Evolutionary conservation across 2,888 invertebrate species (phyloP).

Genomic region (Sesamia inferens): DNA sequence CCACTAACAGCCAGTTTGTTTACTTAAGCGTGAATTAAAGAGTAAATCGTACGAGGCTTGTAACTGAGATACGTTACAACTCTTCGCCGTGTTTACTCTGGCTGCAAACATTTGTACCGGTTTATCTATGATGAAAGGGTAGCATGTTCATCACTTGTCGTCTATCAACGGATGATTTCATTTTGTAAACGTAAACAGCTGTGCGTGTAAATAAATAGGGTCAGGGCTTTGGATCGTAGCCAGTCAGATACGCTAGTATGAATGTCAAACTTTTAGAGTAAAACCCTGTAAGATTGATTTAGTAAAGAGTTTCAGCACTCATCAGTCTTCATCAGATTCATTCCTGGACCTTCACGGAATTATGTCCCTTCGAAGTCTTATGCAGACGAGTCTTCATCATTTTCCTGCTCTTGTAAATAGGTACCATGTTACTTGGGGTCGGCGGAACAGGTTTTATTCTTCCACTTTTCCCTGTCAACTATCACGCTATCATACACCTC

Average conservation of each 20-base stretch:
- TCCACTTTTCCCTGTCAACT: neutral
- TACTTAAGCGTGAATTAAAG: slow-evolving; percentile 36
- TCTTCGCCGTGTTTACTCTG: slow-evolving; percentile 54
- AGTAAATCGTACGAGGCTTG: slow-evolving; percentile 23
- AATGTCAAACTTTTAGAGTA: slow-evolving; percentile 31
- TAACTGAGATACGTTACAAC: slow-evolving; percentile 38
- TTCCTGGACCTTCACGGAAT: neutral
- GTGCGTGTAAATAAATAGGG: slow-evolving; percentile 59
- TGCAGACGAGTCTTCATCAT: neutral
- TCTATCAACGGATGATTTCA: slow-evolving; percentile 57
- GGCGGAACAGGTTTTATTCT: neutral
- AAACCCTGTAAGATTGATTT: neutral
- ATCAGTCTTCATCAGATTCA: neutral
- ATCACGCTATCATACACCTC: neutral
- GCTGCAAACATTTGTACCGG: slow-evolving; percentile 48
- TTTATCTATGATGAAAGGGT: slow-evolving; percentile 50
- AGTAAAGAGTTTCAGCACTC: neutral
- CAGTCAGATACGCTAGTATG: slow-evolving; percentile 44
- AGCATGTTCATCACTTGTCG: slow-evolving; percentile 57
- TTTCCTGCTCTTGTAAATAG: neutral
- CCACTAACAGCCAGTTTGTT: slow-evolving; percentile 17
- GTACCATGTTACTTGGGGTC: neutral
- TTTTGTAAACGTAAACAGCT: slow-evolving; percentile 63
- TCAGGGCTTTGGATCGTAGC: slow-evolving; percentile 63
- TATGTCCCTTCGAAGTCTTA: neutral